These are phyloP conservation scores for Zosterops lateralis DNA, from an alignment of 2,113 vertebrate species.

Conservation along the genomic window DNA sequence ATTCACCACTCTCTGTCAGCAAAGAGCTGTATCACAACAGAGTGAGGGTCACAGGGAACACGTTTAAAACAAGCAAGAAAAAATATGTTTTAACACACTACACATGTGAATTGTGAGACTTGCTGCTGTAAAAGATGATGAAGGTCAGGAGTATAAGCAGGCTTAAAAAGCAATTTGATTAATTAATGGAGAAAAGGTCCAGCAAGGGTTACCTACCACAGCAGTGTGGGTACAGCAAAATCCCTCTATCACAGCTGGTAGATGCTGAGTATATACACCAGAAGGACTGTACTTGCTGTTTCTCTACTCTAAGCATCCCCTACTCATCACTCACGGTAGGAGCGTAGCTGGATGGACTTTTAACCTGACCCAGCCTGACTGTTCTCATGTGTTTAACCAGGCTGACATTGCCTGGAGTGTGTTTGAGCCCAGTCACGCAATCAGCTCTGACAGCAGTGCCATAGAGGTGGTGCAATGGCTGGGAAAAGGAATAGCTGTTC, in stretches of 20 bases:
- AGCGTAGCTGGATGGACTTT: not conserved
- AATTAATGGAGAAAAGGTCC: not conserved
- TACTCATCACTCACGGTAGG: not conserved
- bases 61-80: not conserved
- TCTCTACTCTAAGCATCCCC: not conserved
- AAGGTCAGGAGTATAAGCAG: not conserved
- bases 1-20: not conserved
- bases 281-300: not conserved
- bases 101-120: not conserved
- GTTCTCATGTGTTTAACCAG: conserved; percentile 2
- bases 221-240: not conserved
- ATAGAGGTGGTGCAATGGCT: not conserved
- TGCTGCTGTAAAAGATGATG: not conserved
- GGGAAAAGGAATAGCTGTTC: not conserved
- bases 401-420: conserved; percentile 44
- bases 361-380: conserved; percentile 9
- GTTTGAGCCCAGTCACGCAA: not conserved
- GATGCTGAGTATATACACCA: not conserved
- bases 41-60: not conserved
- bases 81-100: not conserved
- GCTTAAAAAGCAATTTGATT: not conserved
- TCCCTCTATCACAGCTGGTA: not conserved
- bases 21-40: not conserved
- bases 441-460: not conserved
- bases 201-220: not conserved